phyloP scores from a whole-genome alignment of 2,797 vertebrate species.

The Sus cebifrons region DNA sequence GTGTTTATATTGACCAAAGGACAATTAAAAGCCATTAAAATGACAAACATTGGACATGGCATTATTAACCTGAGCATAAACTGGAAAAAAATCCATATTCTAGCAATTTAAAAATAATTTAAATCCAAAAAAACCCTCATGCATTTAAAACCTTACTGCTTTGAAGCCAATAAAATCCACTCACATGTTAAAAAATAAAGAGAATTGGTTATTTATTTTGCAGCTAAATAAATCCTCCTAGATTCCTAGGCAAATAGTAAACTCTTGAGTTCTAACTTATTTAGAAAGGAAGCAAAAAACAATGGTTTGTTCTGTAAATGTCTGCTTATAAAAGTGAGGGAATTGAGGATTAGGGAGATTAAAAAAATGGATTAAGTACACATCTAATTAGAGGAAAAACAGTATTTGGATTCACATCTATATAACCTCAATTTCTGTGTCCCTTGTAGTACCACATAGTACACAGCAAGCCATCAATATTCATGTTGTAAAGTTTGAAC shows the following conservation, averaged over 20 bases:
- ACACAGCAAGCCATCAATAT: neutral
- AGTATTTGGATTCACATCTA: neutral
- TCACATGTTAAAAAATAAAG: conserved; percentile 41
- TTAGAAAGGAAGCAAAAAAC: neutral
- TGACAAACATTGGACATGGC: conserved; percentile 68
- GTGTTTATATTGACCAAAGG: conserved; percentile 67
- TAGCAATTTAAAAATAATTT: conserved; percentile 79
- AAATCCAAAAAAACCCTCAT: conserved; percentile 30
- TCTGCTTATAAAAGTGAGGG: neutral
- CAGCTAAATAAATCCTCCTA: conserved; percentile 51
- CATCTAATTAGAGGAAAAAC: neutral
- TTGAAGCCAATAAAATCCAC: conserved; percentile 72
- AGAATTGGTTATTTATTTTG: conserved; percentile 68
- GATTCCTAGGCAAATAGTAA: conserved; percentile 61
- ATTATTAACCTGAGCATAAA: conserved; percentile 80
- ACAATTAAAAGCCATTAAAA: conserved; percentile 81
- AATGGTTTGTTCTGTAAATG: conserved; percentile 43
- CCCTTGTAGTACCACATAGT: neutral
- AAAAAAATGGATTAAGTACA: conserved; percentile 8
- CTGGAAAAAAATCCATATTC: conserved; percentile 76
- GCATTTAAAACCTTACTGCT: conserved; percentile 56
- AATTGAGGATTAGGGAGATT: neutral
- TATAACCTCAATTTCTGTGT: neutral
- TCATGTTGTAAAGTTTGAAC: neutral
- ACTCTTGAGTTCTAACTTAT: conserved; percentile 53